phyloP scores from a whole-genome alignment of 2,888 invertebrate genomes.

The Tineola bisselliella region DNA sequence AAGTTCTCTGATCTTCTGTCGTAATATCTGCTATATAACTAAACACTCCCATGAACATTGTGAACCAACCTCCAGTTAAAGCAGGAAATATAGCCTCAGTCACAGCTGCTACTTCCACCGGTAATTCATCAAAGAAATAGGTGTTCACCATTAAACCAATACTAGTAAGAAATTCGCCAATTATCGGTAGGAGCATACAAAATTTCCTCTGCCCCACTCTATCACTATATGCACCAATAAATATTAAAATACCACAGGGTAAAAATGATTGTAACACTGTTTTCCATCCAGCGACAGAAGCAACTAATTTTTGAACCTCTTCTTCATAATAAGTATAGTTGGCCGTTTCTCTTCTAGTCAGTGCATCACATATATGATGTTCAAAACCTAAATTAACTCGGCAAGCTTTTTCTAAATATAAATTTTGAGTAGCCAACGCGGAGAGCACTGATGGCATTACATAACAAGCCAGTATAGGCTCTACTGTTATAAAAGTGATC shows the following conservation, averaged over 20 bases:
- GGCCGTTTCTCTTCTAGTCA: slow-evolving; percentile 77
- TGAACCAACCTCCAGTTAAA: slow-evolving; percentile 86
- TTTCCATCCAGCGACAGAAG: slow-evolving; percentile 87
- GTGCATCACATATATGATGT: slow-evolving; percentile 78
- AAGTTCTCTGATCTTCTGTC: slow-evolving; percentile 82
- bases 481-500: slow-evolving; percentile 75
- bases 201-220: slow-evolving; percentile 76
- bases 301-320: slow-evolving; percentile 77
- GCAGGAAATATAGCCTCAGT: slow-evolving; percentile 86
- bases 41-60: slow-evolving; percentile 90
- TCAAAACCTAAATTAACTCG: slow-evolving; percentile 81
- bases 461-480: slow-evolving; percentile 79
- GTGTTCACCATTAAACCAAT: slow-evolving; percentile 82
- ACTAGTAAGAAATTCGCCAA: slow-evolving; percentile 82
- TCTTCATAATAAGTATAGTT: slow-evolving; percentile 68
- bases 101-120: slow-evolving; percentile 83
- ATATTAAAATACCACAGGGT: slow-evolving; percentile 81
- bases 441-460: slow-evolving; percentile 74
- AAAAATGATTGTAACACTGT: slow-evolving; percentile 84
- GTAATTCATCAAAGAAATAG: slow-evolving; percentile 79
- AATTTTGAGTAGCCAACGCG: slow-evolving; percentile 82
- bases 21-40: slow-evolving; percentile 91
- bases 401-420: slow-evolving; percentile 88
- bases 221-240: slow-evolving; percentile 83
- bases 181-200: slow-evolving; percentile 83